Conservation (phyloP, 1,140 invertebrate genomes). For the Leptinotarsa undecemlineata region DNA sequence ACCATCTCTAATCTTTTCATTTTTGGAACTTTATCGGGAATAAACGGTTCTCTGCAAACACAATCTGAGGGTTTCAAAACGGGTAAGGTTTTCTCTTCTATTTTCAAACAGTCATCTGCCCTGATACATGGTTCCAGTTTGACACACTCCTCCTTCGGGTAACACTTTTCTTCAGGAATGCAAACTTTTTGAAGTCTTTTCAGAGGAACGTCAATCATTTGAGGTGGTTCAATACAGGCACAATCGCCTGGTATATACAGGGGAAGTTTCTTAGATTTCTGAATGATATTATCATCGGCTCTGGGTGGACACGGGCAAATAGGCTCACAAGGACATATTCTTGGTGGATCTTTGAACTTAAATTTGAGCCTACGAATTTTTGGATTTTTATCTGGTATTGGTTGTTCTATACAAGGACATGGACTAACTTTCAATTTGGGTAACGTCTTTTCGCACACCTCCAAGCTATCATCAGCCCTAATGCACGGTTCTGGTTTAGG, state of each 20-base stretch:
- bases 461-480: neutral
- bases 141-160: conserved; percentile 18
- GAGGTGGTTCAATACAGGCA: conserved; percentile 36
- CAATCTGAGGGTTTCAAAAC: conserved; percentile 28
- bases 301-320: conserved; percentile 18
- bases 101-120: conserved; percentile 27
- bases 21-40: conserved; percentile 1
- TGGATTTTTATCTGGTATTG: neutral
- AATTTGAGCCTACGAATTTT: neutral
- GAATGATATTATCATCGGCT: conserved; percentile 30
- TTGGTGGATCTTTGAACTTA: neutral
- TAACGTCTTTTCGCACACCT: neutral
- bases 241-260: conserved; percentile 29
- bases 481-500: neutral
- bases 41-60: conserved; percentile 23
- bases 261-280: conserved; percentile 31
- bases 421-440: neutral
- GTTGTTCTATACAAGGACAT: neutral
- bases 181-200: conserved; percentile 35
- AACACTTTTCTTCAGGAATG: conserved; percentile 12
- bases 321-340: neutral
- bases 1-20: conserved; percentile 30
- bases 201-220: conserved; percentile 33
- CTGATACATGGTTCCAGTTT: neutral
- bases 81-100: conserved; percentile 28